phyloP scores from a whole-genome alignment of 2,888 invertebrate genomes.

The Horisme vitalbata region DNA sequence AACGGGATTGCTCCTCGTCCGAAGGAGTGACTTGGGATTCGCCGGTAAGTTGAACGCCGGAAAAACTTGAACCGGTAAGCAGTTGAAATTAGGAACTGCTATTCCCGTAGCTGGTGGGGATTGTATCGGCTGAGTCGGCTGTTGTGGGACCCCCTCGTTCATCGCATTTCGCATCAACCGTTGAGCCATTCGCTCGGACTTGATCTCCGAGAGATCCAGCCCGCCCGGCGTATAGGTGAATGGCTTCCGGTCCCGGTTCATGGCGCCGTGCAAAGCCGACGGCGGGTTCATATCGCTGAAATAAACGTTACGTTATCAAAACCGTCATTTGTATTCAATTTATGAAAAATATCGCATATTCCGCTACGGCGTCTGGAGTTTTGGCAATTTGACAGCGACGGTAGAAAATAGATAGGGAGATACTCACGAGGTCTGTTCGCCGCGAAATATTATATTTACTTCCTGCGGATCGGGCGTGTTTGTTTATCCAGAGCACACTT shows the following conservation, averaged over 20 bases:
- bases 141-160: constrained; percentile 88
- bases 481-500: constrained; percentile 55
- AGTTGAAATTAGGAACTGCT: constrained; percentile 71
- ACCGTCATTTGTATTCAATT: constrained; percentile 36
- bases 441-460: constrained; percentile 61
- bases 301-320: constrained; percentile 42
- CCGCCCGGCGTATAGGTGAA: constrained; percentile 98
- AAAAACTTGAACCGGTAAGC: constrained; percentile 78
- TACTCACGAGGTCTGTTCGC: constrained; percentile 69
- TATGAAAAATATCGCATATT: constrained; percentile 47
- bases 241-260: constrained; percentile 96
- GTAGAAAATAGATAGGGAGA: constrained; percentile 66
- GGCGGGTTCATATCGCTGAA: constrained; percentile 87
- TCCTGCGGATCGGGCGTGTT: constrained; percentile 51
- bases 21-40: constrained; percentile 84
- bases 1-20: constrained; percentile 67
- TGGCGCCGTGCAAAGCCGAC: constrained; percentile 92
- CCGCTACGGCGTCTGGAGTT: constrained; percentile 45
- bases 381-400: constrained; percentile 74
- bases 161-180: constrained; percentile 83
- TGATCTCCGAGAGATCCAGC: constrained; percentile 94
- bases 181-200: constrained; percentile 94
- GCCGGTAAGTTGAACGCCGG: constrained; percentile 87
- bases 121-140: constrained; percentile 76
- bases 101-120: constrained; percentile 75